A percentile compares a stretch with the other conserved stretches of the same genome.
Evolutionary conservation across 2,888 invertebrate genomes (phyloP).

Genomic region (Macaria liturata): DNA sequence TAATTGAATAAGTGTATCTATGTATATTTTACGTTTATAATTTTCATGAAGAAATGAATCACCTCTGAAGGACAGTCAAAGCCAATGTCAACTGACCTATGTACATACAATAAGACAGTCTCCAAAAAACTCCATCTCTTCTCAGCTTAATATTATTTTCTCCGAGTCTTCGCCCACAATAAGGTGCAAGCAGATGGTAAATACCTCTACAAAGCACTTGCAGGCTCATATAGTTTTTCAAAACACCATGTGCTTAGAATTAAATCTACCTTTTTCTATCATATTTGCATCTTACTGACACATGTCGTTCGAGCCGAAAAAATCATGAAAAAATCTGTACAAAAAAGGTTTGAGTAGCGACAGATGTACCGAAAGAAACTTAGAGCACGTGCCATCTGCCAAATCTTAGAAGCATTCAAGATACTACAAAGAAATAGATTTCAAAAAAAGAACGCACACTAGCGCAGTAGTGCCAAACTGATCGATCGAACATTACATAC

Average conservation of each 20-base stretch:
- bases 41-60: no score
- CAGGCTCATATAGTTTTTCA: constrained; percentile 72
- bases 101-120: no score
- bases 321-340: constrained; percentile 55
- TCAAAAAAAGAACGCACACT: constrained; percentile 47
- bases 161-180: constrained; percentile 41
- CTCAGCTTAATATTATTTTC: constrained; percentile 16
- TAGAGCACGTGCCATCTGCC: constrained; percentile 82
- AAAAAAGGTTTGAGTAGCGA: constrained; percentile 70
- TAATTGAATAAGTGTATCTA: no score
- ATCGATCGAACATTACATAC: constrained; percentile 61
- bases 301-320: constrained; percentile 60
- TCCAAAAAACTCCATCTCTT: background rate
- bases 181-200: constrained; percentile 68
- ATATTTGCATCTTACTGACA: constrained; percentile 80
- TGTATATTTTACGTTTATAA: no score
- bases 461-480: constrained; percentile 31
- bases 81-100: no score
- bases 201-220: constrained; percentile 70
- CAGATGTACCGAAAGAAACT: constrained; percentile 77
- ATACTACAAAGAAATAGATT: constrained; percentile 56
- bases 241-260: constrained; percentile 72
- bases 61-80: no score
- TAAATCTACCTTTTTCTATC: constrained; percentile 65
- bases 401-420: constrained; percentile 64